Base-by-base conservation (phyloP, 2,888 invertebrate species). In the Tuberolachnus salignus region DNA sequence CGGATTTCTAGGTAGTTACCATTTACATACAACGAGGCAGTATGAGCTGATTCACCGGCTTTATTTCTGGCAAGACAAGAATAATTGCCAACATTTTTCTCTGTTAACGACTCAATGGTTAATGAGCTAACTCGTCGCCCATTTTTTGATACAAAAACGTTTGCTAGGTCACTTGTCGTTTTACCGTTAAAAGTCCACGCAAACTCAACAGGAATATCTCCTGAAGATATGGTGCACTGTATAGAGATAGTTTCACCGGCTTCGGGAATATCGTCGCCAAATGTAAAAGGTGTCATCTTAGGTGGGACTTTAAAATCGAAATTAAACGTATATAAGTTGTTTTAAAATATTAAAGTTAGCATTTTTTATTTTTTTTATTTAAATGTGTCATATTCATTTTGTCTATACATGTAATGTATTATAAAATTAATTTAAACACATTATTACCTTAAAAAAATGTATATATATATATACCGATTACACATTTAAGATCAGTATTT, bases 41-140 rank as follows among this genome's bases (percentile, higher is more conserved):
- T 89, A 84, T 89, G 90, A 84, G 89, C 89, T 51, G 90, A 88
- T 82, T 88, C 87, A 81, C 92, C 93, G 55, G 92, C 92, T 83
- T 86, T 87, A 86, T 92, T 93, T 72, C 86, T 86, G n/a, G 90
- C 92, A 74, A 88, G 87, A 85, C 93, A 94, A 82, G 91, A 91
- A 84, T 92, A 94, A 80, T 90, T 87, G 85, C 92, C 92, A 84
- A 89, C 88, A 86, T 91, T 72, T 44, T 75, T 73, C n/a, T 72
- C 81, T 1, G 80, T 63, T 8, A 81, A 71, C 21, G 82, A 81
- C 57, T 84, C 84, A 55, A 86, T 85, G 19, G 83, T 84, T 2
- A 86, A 83, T 21, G 85, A 81, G 75, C 84, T 85, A 21, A 84
- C 83, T 66, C 84, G 82, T 42, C 83, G 83, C 2, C 85, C 84